Percentiles rank a stretch among this genome's conserved stretches.
Conservation (phyloP, 1,140 invertebrate genomes). For the Magallana angulata region DNA sequence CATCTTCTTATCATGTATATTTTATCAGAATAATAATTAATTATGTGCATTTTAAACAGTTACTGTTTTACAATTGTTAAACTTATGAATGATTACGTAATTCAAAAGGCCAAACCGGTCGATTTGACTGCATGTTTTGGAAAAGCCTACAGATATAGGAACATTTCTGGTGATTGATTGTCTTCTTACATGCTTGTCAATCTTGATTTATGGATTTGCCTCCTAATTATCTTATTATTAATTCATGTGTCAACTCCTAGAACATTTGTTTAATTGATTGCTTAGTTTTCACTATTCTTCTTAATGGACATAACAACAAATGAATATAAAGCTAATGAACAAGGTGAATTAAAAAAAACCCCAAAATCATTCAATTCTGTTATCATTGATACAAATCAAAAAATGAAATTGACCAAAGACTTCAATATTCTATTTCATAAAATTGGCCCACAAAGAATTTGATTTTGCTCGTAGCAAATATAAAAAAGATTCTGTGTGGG, state of each 20-base stretch:
- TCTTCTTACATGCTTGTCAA: slow-evolving; percentile 7
- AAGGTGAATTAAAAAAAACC: no score
- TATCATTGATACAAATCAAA: no score
- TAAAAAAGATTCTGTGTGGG: no score
- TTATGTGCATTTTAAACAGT: background rate
- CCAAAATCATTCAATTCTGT: no score
- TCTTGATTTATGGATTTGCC: slow-evolving; percentile 2
- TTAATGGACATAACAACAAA: no score
- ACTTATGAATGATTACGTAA: background rate
- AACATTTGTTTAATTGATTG: no score
- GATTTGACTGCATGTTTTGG: background rate
- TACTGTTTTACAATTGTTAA: background rate
- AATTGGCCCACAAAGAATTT: no score
- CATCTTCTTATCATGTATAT: background rate
- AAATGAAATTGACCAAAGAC: no score
- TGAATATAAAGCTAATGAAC: no score
- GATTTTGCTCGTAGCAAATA: no score
- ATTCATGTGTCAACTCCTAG: background rate
- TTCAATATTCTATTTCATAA: no score
- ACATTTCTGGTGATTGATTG: background rate
- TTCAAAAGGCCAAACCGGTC: background rate
- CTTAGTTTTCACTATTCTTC: no score
- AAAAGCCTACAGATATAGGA: background rate
- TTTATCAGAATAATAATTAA: background rate
- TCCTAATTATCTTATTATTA: background rate